A percentile compares a stretch with the other conserved stretches of the same genome.
phyloP scores from a whole-genome alignment of 92 coral and sea anemone genomes.

The Epizoanthus rinbou region DNA sequence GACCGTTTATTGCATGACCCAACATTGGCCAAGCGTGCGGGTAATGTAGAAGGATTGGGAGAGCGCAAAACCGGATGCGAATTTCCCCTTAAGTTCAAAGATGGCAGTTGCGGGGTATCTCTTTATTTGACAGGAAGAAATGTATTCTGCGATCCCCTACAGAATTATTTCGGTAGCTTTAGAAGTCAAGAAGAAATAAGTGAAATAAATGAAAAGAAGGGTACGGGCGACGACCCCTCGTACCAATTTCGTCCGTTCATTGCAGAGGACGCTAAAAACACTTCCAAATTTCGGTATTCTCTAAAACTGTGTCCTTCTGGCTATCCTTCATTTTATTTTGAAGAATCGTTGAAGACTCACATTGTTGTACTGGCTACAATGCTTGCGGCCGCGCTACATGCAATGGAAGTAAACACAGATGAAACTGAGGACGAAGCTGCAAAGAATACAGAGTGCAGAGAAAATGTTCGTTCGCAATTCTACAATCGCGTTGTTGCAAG shows the following conservation, averaged over 20 bases:
- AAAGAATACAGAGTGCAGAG: too few species aligned
- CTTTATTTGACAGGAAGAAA: slow-evolving; percentile 3
- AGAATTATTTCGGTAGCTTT: slow-evolving; percentile 3
- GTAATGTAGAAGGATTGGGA: slow-evolving; percentile 4
- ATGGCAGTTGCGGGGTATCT: slow-evolving; percentile 6
- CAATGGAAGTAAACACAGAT: background rate
- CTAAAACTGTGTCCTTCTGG: background rate
- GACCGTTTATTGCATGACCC: slow-evolving; percentile 5
- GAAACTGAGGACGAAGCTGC: too few species aligned
- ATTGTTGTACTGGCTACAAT: background rate
- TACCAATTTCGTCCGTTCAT: slow-evolving; percentile 4
- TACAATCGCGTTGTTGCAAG: too few species aligned
- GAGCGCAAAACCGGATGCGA: slow-evolving; percentile 7
- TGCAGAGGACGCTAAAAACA: slow-evolving; percentile 5
- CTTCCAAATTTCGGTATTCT: slow-evolving; percentile 2
- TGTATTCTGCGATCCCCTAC: slow-evolving; percentile 5
- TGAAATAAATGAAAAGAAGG: slow-evolving; percentile 2
- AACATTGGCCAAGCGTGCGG: slow-evolving; percentile 7
- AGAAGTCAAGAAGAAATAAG: slow-evolving; percentile 3
- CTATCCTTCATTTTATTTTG: background rate
- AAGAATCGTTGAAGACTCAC: background rate
- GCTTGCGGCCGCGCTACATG: background rate
- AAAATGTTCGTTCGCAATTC: too few species aligned
- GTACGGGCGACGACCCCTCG: slow-evolving; percentile 9
- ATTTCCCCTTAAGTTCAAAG: slow-evolving; percentile 3